Percentiles rank a stretch among this genome's conserved stretches.
phyloP scores from a whole-genome alignment of 2,888 invertebrate species.

The Cremastinae sp. region DNA sequence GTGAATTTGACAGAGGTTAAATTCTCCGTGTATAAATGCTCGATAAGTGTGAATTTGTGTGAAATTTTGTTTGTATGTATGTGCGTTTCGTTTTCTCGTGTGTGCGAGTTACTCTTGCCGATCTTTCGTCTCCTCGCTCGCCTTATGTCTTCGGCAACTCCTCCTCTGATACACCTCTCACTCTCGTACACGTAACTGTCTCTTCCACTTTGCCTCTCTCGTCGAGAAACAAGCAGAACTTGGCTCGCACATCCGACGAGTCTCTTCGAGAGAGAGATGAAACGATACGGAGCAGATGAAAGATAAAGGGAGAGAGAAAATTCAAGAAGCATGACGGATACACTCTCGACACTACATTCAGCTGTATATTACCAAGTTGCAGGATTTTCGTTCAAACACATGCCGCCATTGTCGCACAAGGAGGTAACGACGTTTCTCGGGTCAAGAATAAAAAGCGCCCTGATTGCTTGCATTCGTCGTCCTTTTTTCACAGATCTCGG shows the following conservation, averaged over 20 bases:
- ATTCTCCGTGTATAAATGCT: background rate
- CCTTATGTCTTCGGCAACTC: slow-evolving; percentile 48
- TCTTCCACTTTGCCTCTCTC: slow-evolving; percentile 29
- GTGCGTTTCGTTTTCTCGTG: background rate
- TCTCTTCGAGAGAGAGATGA: slow-evolving; percentile 1
- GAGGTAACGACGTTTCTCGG: slow-evolving; percentile 13
- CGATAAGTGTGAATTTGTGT: background rate
- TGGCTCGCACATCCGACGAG: slow-evolving; percentile 7
- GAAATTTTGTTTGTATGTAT: background rate
- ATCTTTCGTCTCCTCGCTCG: slow-evolving; percentile 48
- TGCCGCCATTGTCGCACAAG: background rate
- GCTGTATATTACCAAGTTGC: slow-evolving; percentile 13
- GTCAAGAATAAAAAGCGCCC: slow-evolving; percentile 1
- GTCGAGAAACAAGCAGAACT: slow-evolving; percentile 33
- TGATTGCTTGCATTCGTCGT: background rate
- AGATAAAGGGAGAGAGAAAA: slow-evolving; percentile 2
- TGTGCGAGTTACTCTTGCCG: background rate
- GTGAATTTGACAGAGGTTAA: no score
- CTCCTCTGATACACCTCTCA: slow-evolving; percentile 45
- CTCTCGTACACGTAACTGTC: slow-evolving; percentile 41
- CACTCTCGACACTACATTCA: background rate
- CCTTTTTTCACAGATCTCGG: background rate
- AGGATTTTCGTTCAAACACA: slow-evolving; percentile 33
- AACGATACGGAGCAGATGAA: slow-evolving; percentile 6
- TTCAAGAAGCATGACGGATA: slow-evolving; percentile 18